Evolutionary conservation across 2,888 invertebrate species (phyloP).

Genomic region (Metallyticus violacea): DNA sequence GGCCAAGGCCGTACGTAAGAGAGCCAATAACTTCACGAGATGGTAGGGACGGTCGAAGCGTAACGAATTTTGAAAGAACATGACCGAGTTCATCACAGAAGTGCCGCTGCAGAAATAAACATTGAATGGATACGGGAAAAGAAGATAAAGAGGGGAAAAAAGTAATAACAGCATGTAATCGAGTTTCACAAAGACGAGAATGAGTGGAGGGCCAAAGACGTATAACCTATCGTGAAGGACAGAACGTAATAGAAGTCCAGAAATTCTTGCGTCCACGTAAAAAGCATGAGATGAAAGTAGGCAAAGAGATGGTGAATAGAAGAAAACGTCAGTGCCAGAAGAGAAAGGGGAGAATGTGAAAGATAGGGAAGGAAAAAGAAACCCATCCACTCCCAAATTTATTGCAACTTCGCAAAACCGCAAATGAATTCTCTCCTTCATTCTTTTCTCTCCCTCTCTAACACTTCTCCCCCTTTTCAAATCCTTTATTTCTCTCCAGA

Average conservation of each 20-base stretch:
- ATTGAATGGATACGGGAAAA: background rate
- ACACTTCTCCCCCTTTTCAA: background rate
- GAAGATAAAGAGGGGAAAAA: background rate
- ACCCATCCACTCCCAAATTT: slow-evolving; percentile 22
- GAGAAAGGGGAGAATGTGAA: background rate
- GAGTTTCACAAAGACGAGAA: background rate
- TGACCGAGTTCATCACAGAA: background rate
- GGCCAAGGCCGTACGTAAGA: no score
- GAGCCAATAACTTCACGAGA: no score
- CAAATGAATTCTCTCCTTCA: slow-evolving; percentile 27
- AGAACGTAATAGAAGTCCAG: background rate
- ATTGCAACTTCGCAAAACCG: slow-evolving; percentile 29
- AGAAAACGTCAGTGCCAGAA: background rate
- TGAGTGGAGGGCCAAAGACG: background rate
- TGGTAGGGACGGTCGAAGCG: background rate
- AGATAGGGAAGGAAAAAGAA: slow-evolving; percentile 2
- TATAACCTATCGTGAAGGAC: background rate
- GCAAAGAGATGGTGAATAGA: background rate
- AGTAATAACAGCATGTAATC: slow-evolving; percentile 11
- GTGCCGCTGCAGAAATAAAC: slow-evolving; percentile 5
- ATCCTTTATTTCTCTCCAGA: slow-evolving; percentile 26
- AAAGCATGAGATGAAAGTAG: background rate
- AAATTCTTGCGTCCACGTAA: background rate
- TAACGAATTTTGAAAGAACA: background rate
- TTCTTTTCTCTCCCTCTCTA: background rate